Evolutionary conservation across 2,113 vertebrate genomes (phyloP).

Genomic region (cattle (Bos taurus)): DNA sequence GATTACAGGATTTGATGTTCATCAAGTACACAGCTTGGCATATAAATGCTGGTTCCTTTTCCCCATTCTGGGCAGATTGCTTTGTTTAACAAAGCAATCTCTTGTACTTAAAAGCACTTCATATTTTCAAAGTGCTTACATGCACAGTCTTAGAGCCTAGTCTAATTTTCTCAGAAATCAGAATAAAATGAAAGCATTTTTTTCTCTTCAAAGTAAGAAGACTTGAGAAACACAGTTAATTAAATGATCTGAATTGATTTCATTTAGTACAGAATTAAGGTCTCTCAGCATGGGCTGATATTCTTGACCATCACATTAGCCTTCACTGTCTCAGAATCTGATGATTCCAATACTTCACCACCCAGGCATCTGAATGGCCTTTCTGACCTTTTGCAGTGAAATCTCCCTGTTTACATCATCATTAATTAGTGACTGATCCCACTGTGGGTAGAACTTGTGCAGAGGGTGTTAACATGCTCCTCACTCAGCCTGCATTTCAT

Average conservation of each 20-base stretch:
- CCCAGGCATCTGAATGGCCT: neutral
- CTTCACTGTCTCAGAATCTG: neutral
- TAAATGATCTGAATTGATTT: slow-evolving; percentile 52
- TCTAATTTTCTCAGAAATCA: slow-evolving; percentile 55
- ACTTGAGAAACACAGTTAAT: slow-evolving; percentile 45
- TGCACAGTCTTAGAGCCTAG: neutral
- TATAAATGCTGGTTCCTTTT: neutral
- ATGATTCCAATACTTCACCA: neutral
- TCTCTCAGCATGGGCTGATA: neutral
- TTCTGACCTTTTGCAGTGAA: neutral
- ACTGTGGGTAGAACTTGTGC: neutral
- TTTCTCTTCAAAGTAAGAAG: slow-evolving; percentile 36
- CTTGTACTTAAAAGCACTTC: neutral
- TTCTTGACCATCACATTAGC: neutral
- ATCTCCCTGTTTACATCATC: neutral
- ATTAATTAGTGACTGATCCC: neutral
- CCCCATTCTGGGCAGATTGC: neutral
- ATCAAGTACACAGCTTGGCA: neutral
- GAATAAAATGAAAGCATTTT: slow-evolving; percentile 21
- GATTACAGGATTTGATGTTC: neutral
- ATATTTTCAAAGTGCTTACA: slow-evolving; percentile 21
- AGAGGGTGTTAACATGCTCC: neutral
- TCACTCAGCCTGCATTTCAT: rapidly evolving
- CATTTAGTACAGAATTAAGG: slow-evolving; percentile 22
- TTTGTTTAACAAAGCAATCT: neutral